A percentile compares a stretch with the other conserved stretches of the same genome.
phyloP scores from a whole-genome alignment of 2,797 vertebrate species.

The Hephaestus fuliginosus region DNA sequence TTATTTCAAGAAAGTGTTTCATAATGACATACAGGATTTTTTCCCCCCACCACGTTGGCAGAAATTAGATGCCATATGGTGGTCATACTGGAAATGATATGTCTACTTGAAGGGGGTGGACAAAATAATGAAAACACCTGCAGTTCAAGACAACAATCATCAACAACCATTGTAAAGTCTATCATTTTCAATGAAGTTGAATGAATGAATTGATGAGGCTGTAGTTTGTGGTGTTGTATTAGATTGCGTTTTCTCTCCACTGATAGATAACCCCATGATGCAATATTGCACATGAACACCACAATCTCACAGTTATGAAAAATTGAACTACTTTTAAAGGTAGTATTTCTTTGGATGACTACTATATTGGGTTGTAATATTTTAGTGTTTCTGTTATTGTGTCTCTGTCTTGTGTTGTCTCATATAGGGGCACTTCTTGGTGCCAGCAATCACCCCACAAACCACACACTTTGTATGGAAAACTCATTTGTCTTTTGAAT shows the following conservation, averaged over 20 bases:
- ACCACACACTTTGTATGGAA: constrained; percentile 10
- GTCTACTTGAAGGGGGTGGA: not conserved
- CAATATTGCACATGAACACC: not conserved
- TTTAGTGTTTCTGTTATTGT: constrained; percentile 1
- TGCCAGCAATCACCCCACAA: not conserved
- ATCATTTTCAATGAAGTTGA: not conserved
- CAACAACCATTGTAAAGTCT: not conserved
- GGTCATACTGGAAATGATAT: not conserved
- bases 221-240: not conserved
- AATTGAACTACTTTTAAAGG: not conserved
- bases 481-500: constrained; percentile 23
- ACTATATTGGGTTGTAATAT: not conserved
- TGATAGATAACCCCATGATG: not conserved
- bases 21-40: too few species aligned
- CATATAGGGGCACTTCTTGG: not conserved
- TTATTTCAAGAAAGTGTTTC: too few species aligned
- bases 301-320: not conserved
- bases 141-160: not conserved
- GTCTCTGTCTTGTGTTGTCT: not conserved
- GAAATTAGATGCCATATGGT: too few species aligned
- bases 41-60: too few species aligned
- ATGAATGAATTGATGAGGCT: too few species aligned
- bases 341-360: not conserved
- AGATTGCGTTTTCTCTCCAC: not conserved
- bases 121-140: constrained; percentile 2